Evolutionary conservation across 2,113 vertebrate genomes (phyloP).

Genomic region (Phyllostomus hastatus): DNA sequence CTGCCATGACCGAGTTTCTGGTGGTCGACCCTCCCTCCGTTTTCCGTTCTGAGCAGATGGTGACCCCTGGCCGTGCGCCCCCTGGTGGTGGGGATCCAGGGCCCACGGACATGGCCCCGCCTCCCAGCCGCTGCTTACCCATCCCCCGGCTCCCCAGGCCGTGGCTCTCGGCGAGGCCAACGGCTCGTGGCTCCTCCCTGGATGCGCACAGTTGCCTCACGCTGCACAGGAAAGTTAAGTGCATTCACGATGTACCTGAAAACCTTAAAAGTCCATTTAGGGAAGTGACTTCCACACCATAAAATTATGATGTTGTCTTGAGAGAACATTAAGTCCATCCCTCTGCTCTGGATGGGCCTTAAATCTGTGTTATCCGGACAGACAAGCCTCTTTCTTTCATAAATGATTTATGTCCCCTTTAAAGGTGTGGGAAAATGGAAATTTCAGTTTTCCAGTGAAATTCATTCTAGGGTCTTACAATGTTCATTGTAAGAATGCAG

Average conservation of each 20-base stretch:
- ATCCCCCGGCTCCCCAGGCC: background rate
- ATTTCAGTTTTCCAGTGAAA: slow-evolving; percentile 14
- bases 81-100: no score
- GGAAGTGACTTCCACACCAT: background rate
- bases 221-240: background rate
- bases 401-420: background rate
- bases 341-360: background rate
- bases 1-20: background rate
- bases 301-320: slow-evolving; percentile 35
- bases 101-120: accelerated
- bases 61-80: background rate
- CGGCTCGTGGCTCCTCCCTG: background rate
- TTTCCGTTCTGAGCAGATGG: background rate
- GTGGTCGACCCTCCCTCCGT: accelerated
- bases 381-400: background rate
- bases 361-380: background rate
- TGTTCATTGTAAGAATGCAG: background rate
- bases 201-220: background rate
- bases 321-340: slow-evolving; percentile 9
- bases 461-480: background rate
- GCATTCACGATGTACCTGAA: background rate
- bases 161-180: accelerated
- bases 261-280: background rate
- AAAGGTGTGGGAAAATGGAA: slow-evolving; percentile 12
- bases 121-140: background rate